These are phyloP conservation scores for Gadus chalcogrammus DNA, from an alignment of 2,113 vertebrate genomes.

Conservation along the genomic window DNA sequence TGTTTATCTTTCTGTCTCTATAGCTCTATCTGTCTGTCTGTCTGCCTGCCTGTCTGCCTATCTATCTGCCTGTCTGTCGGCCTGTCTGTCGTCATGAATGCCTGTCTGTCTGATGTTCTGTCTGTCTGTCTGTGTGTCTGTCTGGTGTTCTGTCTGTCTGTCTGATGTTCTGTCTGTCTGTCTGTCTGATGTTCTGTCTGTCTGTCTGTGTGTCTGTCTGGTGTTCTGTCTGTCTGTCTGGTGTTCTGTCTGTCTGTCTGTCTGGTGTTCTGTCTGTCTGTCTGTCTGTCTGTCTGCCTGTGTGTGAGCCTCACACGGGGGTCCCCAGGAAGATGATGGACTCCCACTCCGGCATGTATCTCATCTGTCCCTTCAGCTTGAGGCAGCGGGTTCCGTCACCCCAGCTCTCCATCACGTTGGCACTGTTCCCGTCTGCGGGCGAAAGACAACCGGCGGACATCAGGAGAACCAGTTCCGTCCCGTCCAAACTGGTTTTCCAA, in stretches of 20 bases:
- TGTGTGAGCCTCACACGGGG: slow-evolving; percentile 56
- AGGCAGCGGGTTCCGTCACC: slow-evolving; percentile 71
- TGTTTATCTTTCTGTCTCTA: slow-evolving; percentile 1
- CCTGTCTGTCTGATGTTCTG: too few relatives aligned
- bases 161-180: too few relatives aligned
- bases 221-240: too few relatives aligned
- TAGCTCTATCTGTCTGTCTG: background rate
- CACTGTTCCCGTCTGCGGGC: slow-evolving; percentile 66
- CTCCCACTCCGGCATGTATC: slow-evolving; percentile 78
- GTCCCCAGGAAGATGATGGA: slow-evolving; percentile 77
- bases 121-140: too few relatives aligned
- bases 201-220: too few relatives aligned
- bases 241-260: too few relatives aligned
- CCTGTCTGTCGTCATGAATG: too few relatives aligned
- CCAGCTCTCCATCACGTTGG: slow-evolving; percentile 72
- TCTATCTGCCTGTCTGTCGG: background rate
- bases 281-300: slow-evolving; percentile 20
- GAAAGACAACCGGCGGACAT: background rate
- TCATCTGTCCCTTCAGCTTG: slow-evolving; percentile 74
- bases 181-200: too few relatives aligned
- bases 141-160: too few relatives aligned
- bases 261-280: too few relatives aligned
- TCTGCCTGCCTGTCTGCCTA: background rate
- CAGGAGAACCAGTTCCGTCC: too few relatives aligned
- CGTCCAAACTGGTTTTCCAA: too few relatives aligned